phyloP scores from a whole-genome alignment of 2,888 invertebrate species.

The Matsumyia berberina region DNA sequence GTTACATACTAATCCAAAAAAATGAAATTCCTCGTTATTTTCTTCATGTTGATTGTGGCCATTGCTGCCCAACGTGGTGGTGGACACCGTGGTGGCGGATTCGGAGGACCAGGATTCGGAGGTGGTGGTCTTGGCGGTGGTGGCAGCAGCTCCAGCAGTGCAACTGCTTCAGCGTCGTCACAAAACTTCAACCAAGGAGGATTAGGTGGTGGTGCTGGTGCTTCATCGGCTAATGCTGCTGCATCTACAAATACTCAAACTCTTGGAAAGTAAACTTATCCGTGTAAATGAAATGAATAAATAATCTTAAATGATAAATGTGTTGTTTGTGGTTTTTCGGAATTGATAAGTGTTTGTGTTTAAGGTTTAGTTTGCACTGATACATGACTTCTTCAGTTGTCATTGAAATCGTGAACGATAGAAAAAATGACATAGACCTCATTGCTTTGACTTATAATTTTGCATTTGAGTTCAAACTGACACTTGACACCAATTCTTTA shows the following conservation, averaged over 20 bases:
- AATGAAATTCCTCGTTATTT: conserved; percentile 11
- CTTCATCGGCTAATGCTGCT: conserved; percentile 24
- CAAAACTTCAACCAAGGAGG: conserved; percentile 22
- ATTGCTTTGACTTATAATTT: no score
- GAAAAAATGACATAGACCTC: no score
- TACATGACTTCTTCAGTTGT: no score
- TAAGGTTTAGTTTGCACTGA: no score
- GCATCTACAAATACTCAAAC: conserved; percentile 26
- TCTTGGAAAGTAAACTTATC: conserved; percentile 22
- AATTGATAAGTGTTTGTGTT: no score
- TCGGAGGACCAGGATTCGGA: conserved; percentile 34
- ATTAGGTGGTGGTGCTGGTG: conserved; percentile 18
- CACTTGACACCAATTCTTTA: no score
- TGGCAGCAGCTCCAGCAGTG: neutral
- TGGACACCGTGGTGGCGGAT: conserved; percentile 2
- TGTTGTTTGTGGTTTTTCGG: no score
- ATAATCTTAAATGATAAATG: neutral
- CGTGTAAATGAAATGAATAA: neutral
- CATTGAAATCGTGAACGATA: no score
- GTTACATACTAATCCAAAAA: neutral
- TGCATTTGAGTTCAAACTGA: no score
- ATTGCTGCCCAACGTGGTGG: neutral
- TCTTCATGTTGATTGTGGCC: conserved; percentile 13
- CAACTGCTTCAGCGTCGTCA: neutral
- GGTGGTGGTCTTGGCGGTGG: conserved; percentile 10